phyloP scores from a whole-genome alignment of 2,888 invertebrate genomes.

The Zele albiditarsus region DNA sequence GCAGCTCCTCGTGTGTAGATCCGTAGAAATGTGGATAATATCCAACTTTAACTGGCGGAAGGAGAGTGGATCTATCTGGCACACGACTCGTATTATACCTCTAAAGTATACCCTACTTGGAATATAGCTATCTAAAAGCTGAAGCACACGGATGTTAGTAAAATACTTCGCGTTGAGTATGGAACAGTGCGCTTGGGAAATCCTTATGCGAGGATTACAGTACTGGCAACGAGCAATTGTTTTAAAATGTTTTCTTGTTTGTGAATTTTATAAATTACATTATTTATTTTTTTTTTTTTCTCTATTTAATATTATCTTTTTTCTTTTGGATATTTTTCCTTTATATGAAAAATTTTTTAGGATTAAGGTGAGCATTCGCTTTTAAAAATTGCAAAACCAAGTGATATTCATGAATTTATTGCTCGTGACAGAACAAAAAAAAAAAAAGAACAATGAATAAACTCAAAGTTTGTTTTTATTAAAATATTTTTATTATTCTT shows the following conservation, averaged over 20 bases:
- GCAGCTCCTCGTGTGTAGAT: constrained; percentile 14
- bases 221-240: constrained; percentile 31
- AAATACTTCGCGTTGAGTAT: constrained; percentile 27
- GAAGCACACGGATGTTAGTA: not conserved
- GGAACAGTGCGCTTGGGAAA: constrained; percentile 46
- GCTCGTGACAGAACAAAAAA: no score
- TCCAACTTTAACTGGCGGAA: constrained; percentile 43
- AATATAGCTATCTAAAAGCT: not conserved
- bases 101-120: not conserved
- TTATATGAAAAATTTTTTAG: not conserved
- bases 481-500: no score
- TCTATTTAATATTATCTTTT: not conserved
- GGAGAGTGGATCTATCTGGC: constrained; percentile 39
- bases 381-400: no score
- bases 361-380: not conserved
- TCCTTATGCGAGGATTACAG: constrained; percentile 47
- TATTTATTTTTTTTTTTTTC: not conserved
- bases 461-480: no score
- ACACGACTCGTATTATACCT: constrained; percentile 40
- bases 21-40: constrained; percentile 42
- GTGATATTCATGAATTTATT: no score
- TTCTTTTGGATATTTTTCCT: no score
- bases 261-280: not conserved
- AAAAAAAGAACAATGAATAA: no score
- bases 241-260: constrained; percentile 33